Conservation (phyloP, 2,113 vertebrate genomes). For the Odontesthes bonariensis region DNA sequence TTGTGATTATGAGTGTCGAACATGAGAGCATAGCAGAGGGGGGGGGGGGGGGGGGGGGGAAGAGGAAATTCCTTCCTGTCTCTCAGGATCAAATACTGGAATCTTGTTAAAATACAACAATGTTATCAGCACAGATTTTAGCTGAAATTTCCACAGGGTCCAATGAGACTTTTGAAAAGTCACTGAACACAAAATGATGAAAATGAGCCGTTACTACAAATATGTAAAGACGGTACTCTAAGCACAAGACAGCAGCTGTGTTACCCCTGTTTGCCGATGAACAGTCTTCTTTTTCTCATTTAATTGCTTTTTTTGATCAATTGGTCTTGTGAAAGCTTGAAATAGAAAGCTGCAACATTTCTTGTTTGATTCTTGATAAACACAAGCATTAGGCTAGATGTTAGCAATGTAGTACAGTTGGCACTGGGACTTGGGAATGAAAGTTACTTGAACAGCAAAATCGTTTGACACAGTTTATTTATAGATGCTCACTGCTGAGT, state of each 20-base stretch:
- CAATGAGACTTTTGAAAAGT: slow-evolving; percentile 74
- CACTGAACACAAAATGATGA: slow-evolving; percentile 57
- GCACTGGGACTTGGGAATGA: neutral
- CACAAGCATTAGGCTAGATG: neutral
- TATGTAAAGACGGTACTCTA: slow-evolving; percentile 41
- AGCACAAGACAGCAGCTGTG: slow-evolving; percentile 11
- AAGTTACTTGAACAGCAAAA: slow-evolving; percentile 22
- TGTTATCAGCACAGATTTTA: slow-evolving; percentile 55
- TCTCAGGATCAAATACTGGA: slow-evolving; percentile 56
- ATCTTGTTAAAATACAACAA: slow-evolving; percentile 65
- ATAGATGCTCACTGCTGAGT: neutral
- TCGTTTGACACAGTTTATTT: slow-evolving; percentile 40
- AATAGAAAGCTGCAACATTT: neutral
- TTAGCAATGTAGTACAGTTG: neutral
- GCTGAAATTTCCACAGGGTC: slow-evolving; percentile 65
- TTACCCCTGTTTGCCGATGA: slow-evolving; percentile 31
- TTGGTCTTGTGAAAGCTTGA: neutral
- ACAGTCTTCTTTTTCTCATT: neutral
- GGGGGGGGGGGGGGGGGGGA: no score
- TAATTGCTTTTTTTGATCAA: slow-evolving; percentile 6
- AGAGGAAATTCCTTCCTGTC: slow-evolving; percentile 33
- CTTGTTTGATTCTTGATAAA: neutral
- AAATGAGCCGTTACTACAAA: slow-evolving; percentile 66
- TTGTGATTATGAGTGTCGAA: slow-evolving; percentile 48
- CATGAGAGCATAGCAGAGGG: slow-evolving; percentile 50